Percentiles rank a stretch among this genome's conserved stretches.
Evolutionary conservation across 2,113 vertebrate genomes (phyloP).

Genomic region (Machaerirhynchus nigripectus): DNA sequence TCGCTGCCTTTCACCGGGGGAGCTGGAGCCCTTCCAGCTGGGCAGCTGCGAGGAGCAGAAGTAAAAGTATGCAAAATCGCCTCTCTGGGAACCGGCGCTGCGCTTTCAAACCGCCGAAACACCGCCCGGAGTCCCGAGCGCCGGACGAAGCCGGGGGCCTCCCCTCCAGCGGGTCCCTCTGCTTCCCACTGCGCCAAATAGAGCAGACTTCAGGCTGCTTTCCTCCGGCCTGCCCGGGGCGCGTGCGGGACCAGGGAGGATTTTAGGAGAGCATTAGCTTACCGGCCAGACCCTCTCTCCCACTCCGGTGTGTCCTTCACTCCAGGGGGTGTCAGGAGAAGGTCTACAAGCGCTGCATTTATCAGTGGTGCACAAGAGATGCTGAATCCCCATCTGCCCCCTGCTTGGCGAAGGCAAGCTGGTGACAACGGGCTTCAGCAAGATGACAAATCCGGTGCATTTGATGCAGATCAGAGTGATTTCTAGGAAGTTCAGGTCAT

Average conservation of each 20-base stretch:
- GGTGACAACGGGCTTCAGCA: neutral
- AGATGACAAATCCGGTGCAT: neutral
- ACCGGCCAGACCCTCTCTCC: neutral
- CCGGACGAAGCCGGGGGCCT: too few relatives aligned
- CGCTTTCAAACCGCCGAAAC: neutral
- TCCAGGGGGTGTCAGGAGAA: too few relatives aligned
- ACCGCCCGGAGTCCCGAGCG: neutral
- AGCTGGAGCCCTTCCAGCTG: neutral
- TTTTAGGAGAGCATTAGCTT: neutral
- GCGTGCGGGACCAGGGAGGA: accelerated
- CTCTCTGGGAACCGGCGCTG: neutral
- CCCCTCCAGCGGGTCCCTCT: neutral
- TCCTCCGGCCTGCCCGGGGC: neutral
- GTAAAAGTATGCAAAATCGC: neutral
- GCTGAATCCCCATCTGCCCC: neutral
- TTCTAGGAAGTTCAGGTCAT: slow-evolving; percentile 29
- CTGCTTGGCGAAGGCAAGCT: neutral
- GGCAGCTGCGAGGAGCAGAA: neutral
- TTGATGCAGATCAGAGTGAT: neutral
- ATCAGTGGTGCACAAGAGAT: neutral
- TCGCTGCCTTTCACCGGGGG: neutral
- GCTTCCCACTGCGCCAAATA: accelerated
- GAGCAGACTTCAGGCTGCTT: neutral
- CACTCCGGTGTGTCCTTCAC: too few relatives aligned
- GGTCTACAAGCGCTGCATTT: neutral